Conservation (phyloP, 2,113 vertebrate genomes). For the Climacteris rufus region DNA sequence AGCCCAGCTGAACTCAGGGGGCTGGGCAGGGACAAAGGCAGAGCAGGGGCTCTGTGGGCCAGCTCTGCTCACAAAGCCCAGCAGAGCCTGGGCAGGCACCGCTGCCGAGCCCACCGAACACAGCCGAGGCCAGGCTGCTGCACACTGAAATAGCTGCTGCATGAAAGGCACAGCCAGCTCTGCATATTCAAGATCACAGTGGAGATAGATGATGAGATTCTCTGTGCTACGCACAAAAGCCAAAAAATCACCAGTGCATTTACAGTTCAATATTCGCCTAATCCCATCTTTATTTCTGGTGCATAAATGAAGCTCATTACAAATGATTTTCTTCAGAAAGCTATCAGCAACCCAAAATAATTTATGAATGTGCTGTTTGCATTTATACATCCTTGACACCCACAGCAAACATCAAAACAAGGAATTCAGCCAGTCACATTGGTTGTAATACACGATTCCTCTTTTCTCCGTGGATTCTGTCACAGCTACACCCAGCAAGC, state of each 20-base stretch:
- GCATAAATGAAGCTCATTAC: constrained; percentile 62
- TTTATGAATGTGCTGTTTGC: constrained; percentile 56
- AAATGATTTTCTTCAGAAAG: constrained; percentile 61
- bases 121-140: constrained; percentile 12
- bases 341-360: constrained; percentile 50
- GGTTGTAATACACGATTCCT: constrained; percentile 22
- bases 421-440: constrained; percentile 31
- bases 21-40: background rate
- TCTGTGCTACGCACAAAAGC: constrained; percentile 34
- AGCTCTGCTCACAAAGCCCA: background rate
- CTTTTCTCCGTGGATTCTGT: background rate
- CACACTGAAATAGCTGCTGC: constrained; percentile 41
- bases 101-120: background rate
- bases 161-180: constrained; percentile 49
- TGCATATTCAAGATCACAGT: constrained; percentile 55
- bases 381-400: constrained; percentile 53
- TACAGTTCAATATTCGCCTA: constrained; percentile 64
- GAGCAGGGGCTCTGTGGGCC: background rate
- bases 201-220: constrained; percentile 54
- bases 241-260: constrained; percentile 54
- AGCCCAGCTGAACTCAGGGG: background rate
- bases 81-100: background rate
- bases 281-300: constrained; percentile 59
- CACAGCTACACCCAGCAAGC: background rate
- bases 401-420: constrained; percentile 63